Evolutionary conservation across 2,113 vertebrate genomes (phyloP), one percentile per base, ranked within the genome.

Genomic region (Pao palembangensis): DNA sequence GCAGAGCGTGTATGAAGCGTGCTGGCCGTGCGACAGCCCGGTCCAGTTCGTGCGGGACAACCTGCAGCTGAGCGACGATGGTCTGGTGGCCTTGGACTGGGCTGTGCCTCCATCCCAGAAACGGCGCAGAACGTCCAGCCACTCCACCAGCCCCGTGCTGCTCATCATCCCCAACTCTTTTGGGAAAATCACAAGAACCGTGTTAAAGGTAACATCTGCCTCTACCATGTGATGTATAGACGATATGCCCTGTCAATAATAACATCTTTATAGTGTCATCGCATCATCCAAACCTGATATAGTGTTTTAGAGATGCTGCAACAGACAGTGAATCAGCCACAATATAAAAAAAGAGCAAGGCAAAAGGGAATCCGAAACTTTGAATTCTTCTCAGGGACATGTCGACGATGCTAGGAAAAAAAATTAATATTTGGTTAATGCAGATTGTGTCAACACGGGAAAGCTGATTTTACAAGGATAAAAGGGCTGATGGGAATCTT

Each of bases 151-250:
- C 38, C 91, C 91, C 1, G 67, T 93, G 20, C 86, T 93, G 7
- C 85, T 93, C 61, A 87, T 93, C 76, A 86, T 93, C 31, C 92
- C 92, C 13, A 93, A 92, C 83, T 92, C 91, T 41, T 92, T 92
- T 65, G 92, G 92, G 43, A 93, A 88, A 81, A 91, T 93, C 66
- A 93, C 92, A 14, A 83, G 89, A 55, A 93, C 90, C 73, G 85
- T 90, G 46, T 48, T 89, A 7, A 89, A 93, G 92, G 92, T 93
- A 58, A 58, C 4, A 2, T 25, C 13, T 23, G 11, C 5, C 2
- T 23, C 4, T 12, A 7, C 25, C 25, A 28, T 7, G 17, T 17
- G 16, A 23, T 23, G 21, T 23, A 23, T 23, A 23, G 2, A 23
- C 21, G 3, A 51, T 23, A 28, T 16, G 31, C 20, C 16, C 5